phyloP scores from a whole-genome alignment of 1,140 invertebrate species.

The Drosophila oshimai region DNA sequence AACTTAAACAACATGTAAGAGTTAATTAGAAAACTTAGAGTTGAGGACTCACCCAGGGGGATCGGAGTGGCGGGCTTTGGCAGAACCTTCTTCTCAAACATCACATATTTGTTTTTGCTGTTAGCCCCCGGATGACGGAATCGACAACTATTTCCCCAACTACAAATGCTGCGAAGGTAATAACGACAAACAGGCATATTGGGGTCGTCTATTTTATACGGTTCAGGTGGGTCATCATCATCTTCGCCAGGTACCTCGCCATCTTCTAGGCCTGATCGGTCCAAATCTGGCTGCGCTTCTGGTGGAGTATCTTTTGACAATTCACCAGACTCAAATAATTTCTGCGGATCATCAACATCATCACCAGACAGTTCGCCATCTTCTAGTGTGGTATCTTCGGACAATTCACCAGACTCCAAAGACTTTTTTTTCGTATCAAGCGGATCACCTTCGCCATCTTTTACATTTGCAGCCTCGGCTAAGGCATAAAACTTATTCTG shows the following conservation, averaged over 20 bases:
- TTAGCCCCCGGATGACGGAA: constrained; percentile 16
- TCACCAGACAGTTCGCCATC: too few species aligned
- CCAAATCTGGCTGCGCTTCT: not conserved
- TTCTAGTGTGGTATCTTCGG: not conserved
- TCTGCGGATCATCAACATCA: not conserved
- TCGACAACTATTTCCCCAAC: constrained; percentile 21
- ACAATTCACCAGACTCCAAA: not conserved
- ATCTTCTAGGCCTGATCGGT: constrained; percentile 23
- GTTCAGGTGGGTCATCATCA: not conserved
- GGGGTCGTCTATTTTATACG: not conserved
- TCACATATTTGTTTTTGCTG: constrained; percentile 39
- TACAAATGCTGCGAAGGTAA: constrained; percentile 18
- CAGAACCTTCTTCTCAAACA: constrained; percentile 39
- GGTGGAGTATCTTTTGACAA: not conserved
- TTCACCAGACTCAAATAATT: not conserved
- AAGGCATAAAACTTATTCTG: too few species aligned
- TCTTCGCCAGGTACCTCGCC: constrained; percentile 30
- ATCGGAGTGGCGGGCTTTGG: not conserved
- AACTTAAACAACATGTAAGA: too few species aligned
- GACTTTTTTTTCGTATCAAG: not conserved
- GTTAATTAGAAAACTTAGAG: too few species aligned
- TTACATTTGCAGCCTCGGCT: too few species aligned
- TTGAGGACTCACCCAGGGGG: not conserved
- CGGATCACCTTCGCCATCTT: not conserved
- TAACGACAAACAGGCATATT: constrained; percentile 33